Evolutionary conservation across 2,888 invertebrate species (phyloP).

Genomic region (Cenopis cana): DNA sequence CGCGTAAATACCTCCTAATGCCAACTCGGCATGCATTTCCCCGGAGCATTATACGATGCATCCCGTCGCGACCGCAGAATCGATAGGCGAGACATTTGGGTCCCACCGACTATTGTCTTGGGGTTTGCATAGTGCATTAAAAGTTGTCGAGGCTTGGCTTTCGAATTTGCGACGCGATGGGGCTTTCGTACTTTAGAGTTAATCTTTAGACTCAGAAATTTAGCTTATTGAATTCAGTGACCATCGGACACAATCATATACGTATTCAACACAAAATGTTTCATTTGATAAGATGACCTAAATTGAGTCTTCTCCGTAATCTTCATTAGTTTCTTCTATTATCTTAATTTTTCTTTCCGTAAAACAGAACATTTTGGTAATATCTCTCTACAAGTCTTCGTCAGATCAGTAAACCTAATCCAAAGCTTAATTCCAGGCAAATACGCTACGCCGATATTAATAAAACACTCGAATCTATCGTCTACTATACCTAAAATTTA

Average conservation of each 20-base stretch:
- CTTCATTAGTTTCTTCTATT: background rate
- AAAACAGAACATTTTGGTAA: background rate
- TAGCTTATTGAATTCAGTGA: background rate
- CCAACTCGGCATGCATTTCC: slow-evolving; percentile 17
- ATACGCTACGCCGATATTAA: background rate
- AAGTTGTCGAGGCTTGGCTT: slow-evolving; percentile 17
- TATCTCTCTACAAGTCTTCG: background rate
- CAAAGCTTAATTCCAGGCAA: background rate
- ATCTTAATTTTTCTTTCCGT: background rate
- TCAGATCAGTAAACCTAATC: background rate
- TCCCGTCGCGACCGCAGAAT: slow-evolving; percentile 63
- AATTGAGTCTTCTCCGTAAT: no score
- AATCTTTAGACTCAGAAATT: background rate
- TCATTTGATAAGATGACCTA: background rate
- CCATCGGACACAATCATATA: background rate
- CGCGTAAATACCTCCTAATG: slow-evolving; percentile 48
- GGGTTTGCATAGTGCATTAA: slow-evolving; percentile 3
- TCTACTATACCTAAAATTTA: slow-evolving; percentile 14
- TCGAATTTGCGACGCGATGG: background rate
- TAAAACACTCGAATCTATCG: background rate
- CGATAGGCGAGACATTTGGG: slow-evolving; percentile 67
- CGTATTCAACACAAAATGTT: background rate
- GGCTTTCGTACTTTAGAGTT: background rate
- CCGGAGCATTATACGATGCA: slow-evolving; percentile 23
- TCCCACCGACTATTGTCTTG: slow-evolving; percentile 26